These are phyloP conservation scores for Clamator glandarius DNA, from an alignment of 2,797 vertebrate genomes.

Conservation along the genomic window DNA sequence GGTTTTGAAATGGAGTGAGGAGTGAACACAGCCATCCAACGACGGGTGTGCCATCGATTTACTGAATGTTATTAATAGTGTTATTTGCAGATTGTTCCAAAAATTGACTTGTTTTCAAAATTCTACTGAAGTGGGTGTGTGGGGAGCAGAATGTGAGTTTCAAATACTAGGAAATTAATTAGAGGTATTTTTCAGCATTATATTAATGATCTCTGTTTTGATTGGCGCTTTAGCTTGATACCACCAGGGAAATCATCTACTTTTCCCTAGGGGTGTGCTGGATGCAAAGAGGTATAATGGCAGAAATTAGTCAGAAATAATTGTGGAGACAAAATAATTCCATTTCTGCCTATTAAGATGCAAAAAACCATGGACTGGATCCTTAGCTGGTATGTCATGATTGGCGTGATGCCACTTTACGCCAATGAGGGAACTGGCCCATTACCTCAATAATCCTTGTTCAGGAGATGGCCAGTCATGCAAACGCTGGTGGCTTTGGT, in stretches of 20 bases:
- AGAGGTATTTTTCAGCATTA: not conserved
- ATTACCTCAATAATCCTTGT: not conserved
- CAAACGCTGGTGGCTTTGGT: not conserved
- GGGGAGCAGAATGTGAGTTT: not conserved
- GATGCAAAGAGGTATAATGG: constrained; percentile 3
- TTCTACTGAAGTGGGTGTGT: constrained; percentile 3
- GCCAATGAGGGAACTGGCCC: not conserved
- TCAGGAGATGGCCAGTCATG: not conserved
- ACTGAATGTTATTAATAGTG: not conserved
- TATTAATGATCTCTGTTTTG: constrained; percentile 17
- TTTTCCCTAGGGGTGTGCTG: not conserved
- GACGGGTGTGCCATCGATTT: constrained; percentile 49
- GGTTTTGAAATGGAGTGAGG: constrained; percentile 42
- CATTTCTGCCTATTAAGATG: not conserved
- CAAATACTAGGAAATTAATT: constrained; percentile 11
- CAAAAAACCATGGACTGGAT: not conserved
- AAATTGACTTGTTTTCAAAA: constrained; percentile 47
- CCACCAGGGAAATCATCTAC: not conserved
- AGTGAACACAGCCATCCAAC: not conserved
- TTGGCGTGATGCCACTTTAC: not conserved
- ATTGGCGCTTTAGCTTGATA: not conserved
- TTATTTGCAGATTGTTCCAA: constrained; percentile 28
- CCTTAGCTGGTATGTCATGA: not conserved
- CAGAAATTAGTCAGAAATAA: constrained; percentile 46
- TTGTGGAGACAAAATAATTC: constrained; percentile 34